A percentile compares a stretch with the other conserved stretches of the same genome.
phyloP scores from a whole-genome alignment of 2,888 invertebrate species.

The Buathra laborator region DNA sequence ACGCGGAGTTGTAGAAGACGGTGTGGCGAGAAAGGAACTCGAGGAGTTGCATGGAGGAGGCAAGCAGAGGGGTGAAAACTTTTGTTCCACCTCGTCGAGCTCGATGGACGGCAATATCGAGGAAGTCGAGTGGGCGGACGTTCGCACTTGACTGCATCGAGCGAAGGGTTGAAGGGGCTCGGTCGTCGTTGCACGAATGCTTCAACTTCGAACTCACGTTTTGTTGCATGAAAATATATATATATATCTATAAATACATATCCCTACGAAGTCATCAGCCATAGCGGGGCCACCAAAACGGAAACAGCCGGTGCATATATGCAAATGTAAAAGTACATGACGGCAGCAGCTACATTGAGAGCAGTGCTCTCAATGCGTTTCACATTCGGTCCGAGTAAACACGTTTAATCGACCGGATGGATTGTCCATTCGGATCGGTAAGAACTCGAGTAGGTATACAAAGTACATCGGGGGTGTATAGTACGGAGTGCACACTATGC shows the following conservation, averaged over 20 bases:
- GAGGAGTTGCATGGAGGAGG: slow-evolving; percentile 39
- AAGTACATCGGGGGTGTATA: background rate
- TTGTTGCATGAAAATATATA: slow-evolving; percentile 14
- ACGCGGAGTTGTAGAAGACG: slow-evolving; percentile 40
- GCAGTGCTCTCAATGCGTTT: slow-evolving; percentile 40
- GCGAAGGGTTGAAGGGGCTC: slow-evolving; percentile 47
- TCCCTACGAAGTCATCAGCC: background rate
- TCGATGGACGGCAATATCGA: slow-evolving; percentile 65
- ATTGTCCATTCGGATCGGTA: slow-evolving; percentile 37
- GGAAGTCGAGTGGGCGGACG: slow-evolving; percentile 63
- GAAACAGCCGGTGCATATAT: slow-evolving; percentile 7
- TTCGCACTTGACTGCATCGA: slow-evolving; percentile 63
- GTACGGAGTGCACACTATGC: background rate
- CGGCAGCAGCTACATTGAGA: background rate
- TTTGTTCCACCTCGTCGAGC: slow-evolving; percentile 68
- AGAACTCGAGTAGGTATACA: slow-evolving; percentile 40
- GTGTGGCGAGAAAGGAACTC: slow-evolving; percentile 12
- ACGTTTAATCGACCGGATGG: slow-evolving; percentile 53
- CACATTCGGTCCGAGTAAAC: slow-evolving; percentile 48
- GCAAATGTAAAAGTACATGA: slow-evolving; percentile 4
- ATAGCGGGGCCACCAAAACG: background rate
- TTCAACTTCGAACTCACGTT: slow-evolving; percentile 48
- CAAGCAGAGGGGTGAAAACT: slow-evolving; percentile 51
- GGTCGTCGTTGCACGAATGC: slow-evolving; percentile 34
- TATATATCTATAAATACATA: slow-evolving; percentile 22